Evolutionary conservation across 2,113 vertebrate genomes (phyloP).

Genomic region (Cyprinodon brontotheroides): DNA sequence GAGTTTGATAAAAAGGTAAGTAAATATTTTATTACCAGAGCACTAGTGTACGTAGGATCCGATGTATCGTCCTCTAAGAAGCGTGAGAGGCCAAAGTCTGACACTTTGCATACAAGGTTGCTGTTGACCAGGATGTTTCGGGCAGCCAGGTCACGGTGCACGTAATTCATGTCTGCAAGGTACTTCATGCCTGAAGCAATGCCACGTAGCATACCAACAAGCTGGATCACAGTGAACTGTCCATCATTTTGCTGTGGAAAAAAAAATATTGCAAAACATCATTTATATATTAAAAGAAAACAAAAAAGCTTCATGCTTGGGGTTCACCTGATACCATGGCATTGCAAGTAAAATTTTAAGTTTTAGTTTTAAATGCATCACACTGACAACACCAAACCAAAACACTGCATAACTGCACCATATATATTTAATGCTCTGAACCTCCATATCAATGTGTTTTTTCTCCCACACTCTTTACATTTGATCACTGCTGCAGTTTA

Average conservation of each 20-base stretch:
- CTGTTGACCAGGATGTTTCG: conserved; percentile 99
- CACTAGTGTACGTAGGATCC: conserved; percentile 97
- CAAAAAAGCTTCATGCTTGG: not conserved
- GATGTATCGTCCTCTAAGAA: conserved; percentile 98
- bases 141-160: conserved; percentile 95
- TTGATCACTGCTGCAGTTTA: too few species aligned
- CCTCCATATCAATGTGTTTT: too few species aligned
- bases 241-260: conserved; percentile 92
- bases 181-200: conserved; percentile 98
- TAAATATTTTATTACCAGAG: conserved; percentile 83
- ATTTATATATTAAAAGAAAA: not conserved
- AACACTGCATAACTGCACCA: too few species aligned
- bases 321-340: not conserved
- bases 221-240: conserved; percentile 98
- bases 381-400: too few species aligned
- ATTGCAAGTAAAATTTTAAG: not conserved
- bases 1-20: not conserved
- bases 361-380: not conserved
- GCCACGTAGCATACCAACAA: conserved; percentile 96
- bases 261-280: conserved; percentile 1
- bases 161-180: conserved; percentile 97
- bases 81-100: conserved; percentile 95
- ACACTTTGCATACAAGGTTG: conserved; percentile 98
- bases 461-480: too few species aligned
- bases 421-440: too few species aligned